These are phyloP conservation scores for Pipra filicauda DNA, from an alignment of 2,113 vertebrate species.

Conservation along the genomic window DNA sequence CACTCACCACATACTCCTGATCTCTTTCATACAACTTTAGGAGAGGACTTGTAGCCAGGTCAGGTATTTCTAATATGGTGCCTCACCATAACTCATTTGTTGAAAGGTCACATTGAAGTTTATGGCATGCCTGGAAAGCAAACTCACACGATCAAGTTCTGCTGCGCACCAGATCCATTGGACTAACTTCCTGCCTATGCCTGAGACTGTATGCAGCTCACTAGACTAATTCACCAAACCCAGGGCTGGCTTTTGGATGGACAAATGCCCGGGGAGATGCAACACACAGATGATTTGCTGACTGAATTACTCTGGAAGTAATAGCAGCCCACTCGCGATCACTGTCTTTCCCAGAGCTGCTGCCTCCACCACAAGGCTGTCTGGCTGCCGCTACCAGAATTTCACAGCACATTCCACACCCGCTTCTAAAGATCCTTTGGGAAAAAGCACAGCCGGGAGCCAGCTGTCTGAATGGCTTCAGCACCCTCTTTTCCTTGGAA, in stretches of 20 bases:
- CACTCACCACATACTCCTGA: background rate
- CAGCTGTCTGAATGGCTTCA: conserved; percentile 3
- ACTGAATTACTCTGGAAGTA: background rate
- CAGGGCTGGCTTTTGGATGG: background rate
- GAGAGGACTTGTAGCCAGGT: background rate
- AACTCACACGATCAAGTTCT: background rate
- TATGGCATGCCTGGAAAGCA: background rate
- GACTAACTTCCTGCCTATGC: background rate
- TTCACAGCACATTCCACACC: conserved; percentile 34
- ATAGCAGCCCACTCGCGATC: background rate
- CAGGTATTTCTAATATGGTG: background rate
- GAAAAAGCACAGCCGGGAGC: conserved; percentile 1
- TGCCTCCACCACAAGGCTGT: background rate
- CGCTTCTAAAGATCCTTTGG: background rate
- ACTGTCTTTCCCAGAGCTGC: background rate
- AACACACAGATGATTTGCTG: background rate
- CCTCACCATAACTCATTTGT: background rate
- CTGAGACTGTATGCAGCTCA: accelerated
- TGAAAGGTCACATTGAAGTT: background rate
- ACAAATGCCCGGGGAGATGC: accelerated
- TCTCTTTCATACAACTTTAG: background rate
- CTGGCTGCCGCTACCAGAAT: conserved; percentile 10
- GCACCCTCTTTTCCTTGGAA: background rate
- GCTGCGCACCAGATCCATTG: background rate
- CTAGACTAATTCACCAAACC: background rate